Conservation (phyloP, 2,113 vertebrate genomes). For the Cyanoramphus novaezelandiae region DNA sequence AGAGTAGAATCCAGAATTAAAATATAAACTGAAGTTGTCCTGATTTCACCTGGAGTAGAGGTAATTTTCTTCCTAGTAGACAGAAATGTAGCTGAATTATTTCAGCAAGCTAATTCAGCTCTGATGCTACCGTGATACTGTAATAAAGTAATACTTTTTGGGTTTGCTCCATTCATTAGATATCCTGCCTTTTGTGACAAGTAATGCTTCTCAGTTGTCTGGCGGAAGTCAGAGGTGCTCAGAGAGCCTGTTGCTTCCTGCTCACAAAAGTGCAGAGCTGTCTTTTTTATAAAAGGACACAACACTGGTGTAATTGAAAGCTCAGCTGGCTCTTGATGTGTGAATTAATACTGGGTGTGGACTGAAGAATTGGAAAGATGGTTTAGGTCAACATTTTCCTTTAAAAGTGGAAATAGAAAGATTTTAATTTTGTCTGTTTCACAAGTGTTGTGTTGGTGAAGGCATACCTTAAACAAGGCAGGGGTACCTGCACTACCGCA, state of each 20-base stretch:
- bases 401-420: not conserved
- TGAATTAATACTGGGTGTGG: not conserved
- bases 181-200: not conserved
- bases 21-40: not conserved
- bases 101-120: not conserved
- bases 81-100: not conserved
- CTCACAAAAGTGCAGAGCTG: not conserved
- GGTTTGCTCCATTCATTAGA: not conserved
- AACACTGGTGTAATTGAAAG: not conserved
- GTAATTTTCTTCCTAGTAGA: not conserved
- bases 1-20: not conserved
- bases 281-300: not conserved
- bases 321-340: not conserved
- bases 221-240: not conserved
- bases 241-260: not conserved
- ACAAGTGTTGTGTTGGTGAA: not conserved
- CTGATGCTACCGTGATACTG: not conserved
- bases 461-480: not conserved
- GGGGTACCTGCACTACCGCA: not conserved
- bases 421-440: not conserved
- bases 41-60: not conserved
- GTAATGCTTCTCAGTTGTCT: not conserved
- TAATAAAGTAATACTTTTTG: not conserved
- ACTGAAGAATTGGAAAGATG: not conserved
- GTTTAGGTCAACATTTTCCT: not conserved